Conservation (phyloP, 1,140 invertebrate species). For the Centruroides sculpturatus region DNA sequence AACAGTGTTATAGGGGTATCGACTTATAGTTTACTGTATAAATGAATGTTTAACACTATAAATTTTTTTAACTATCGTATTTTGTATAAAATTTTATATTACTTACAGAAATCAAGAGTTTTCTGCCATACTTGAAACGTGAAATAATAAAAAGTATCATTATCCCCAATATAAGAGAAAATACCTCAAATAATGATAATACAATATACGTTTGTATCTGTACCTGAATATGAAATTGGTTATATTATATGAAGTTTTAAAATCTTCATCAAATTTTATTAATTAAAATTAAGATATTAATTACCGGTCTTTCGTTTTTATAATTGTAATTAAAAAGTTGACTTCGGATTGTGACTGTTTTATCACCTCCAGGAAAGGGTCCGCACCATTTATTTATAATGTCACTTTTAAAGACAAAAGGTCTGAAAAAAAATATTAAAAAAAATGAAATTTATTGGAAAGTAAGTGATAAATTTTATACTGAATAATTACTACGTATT, state of each 20-base stretch:
- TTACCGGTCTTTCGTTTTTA: slow-evolving; percentile 49
- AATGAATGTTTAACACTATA: no score
- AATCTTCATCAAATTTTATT: not conserved
- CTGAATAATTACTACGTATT: no score
- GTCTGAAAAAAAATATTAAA: no score
- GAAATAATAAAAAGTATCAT: slow-evolving; percentile 47
- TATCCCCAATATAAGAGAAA: slow-evolving; percentile 39
- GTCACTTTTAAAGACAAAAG: slow-evolving; percentile 42
- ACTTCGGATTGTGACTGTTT: slow-evolving; percentile 55
- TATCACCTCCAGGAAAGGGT: slow-evolving; percentile 64
- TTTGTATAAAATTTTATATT: no score
- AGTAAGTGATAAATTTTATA: no score
- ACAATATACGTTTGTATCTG: slow-evolving; percentile 26
- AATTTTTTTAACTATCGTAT: no score
- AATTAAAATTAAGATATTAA: not conserved
- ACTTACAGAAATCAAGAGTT: slow-evolving; percentile 45
- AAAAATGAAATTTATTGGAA: not conserved
- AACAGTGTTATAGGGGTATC: no score
- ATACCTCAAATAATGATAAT: slow-evolving; percentile 21
- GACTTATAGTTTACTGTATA: no score
- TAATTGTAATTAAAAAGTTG: slow-evolving; percentile 54
- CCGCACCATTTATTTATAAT: slow-evolving; percentile 50
- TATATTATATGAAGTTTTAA: not conserved
- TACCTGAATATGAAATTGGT: slow-evolving; percentile 26
- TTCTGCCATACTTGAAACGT: slow-evolving; percentile 44